Evolutionary conservation across 2,888 invertebrate genomes (phyloP).

Genomic region (Syrista parreyssii): DNA sequence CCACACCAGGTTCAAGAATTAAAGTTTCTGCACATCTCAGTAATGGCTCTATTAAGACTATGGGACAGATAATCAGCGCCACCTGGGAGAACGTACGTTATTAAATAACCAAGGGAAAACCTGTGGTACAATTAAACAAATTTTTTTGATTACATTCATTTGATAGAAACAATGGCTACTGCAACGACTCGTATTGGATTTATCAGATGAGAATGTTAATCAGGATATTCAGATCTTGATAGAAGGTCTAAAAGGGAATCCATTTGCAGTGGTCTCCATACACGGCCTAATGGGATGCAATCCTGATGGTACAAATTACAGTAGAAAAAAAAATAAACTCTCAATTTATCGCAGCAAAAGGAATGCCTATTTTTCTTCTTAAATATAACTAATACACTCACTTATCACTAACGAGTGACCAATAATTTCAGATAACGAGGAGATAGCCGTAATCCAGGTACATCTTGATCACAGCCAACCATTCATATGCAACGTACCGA

Average conservation of each 20-base stretch:
- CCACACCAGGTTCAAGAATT: slow-evolving; percentile 24
- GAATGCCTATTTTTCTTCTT: background rate
- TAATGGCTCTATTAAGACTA: slow-evolving; percentile 12
- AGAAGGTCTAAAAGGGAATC: slow-evolving; percentile 34
- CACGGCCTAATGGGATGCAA: slow-evolving; percentile 39
- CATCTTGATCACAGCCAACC: slow-evolving; percentile 31
- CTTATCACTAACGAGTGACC: background rate
- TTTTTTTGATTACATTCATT: background rate
- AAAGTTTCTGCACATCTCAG: slow-evolving; percentile 20
- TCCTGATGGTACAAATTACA: slow-evolving; percentile 32
- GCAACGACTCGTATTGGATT: slow-evolving; percentile 28
- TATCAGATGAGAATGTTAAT: slow-evolving; percentile 24
- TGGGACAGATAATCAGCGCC: slow-evolving; percentile 12
- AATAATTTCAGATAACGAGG: slow-evolving; percentile 37
- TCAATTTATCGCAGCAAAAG: background rate
- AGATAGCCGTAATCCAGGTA: slow-evolving; percentile 35
- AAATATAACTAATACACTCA: background rate
- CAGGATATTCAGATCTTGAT: slow-evolving; percentile 31
- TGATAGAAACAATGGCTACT: slow-evolving; percentile 27
- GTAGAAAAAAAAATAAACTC: background rate
- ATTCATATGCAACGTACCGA: slow-evolving; percentile 35
- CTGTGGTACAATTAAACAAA: background rate
- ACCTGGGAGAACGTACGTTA: slow-evolving; percentile 12
- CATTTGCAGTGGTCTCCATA: slow-evolving; percentile 31
- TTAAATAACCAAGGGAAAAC: background rate